Base-by-base conservation (phyloP, 30 jellyfish, hydroid and myxozoan genomes). In the Turritopsis rubra region DNA sequence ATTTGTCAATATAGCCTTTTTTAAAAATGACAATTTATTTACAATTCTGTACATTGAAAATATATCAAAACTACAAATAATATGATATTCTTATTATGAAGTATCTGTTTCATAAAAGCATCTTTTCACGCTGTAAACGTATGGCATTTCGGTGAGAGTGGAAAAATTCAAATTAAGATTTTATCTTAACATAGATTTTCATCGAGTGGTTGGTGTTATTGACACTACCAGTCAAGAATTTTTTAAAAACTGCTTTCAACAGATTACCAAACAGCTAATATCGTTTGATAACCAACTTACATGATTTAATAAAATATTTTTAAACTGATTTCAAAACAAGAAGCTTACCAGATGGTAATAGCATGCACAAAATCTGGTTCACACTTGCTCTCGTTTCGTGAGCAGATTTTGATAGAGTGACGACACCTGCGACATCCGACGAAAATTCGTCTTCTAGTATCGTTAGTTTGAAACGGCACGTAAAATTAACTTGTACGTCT, bases 401-500 rank as follows among this genome's bases (percentile, higher is more conserved):
- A 68, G 23, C 28, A 23, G 16, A 23, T 68, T 68, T 68, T 16
- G 30, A 7, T 22, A 68, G 17, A 8, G 77, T 68, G 21, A 27
- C 77, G 30, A 68, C 30, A 22, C 77, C 77, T 23, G 77, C 77
- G 21, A 68, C 77, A 19, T 68, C 77, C 23, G 77, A 68, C 0
- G 30, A n/a, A 27, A 68, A 68, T 23, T 68, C 77, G 77, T n/a
- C 30, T 68, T 68, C 30, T 8, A 68, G 30, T 7, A 68, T n/a
- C 30, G 77, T n/a, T 19, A 68, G 30, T n/a, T n/a, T 68, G 19
- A 68, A 68, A 68, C 77, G 77, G 72, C 87, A 89, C 21, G 80
- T 82, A 75, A 89, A 89, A 21, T 75, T 81, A 25, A 75, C 91
- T 71, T 75, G 82, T 1, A 89, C 96, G 28, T 65, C 81, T 75